phyloP scores from a whole-genome alignment of 2,113 vertebrate species.

The Atrichornis clamosus region DNA sequence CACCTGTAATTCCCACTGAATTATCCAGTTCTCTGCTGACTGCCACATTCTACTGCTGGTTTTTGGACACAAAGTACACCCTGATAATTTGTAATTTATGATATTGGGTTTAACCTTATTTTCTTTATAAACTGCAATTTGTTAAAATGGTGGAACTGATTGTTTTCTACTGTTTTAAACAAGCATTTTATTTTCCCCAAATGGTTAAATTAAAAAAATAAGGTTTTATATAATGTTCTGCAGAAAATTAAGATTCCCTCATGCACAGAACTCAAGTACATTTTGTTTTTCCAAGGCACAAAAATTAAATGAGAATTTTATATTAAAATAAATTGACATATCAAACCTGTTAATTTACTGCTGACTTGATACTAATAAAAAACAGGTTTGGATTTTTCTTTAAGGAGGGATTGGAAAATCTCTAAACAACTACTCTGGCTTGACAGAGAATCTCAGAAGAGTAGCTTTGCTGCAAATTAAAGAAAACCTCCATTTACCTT shows the following conservation, averaged over 20 bases:
- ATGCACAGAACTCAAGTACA: background rate
- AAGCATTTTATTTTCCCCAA: background rate
- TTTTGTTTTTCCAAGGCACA: background rate
- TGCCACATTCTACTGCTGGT: rapidly evolving
- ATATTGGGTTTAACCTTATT: background rate
- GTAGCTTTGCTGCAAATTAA: background rate
- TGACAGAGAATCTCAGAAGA: background rate
- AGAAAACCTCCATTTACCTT: background rate
- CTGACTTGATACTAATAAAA: background rate
- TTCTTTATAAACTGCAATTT: background rate
- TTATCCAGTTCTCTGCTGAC: background rate
- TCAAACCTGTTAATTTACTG: background rate
- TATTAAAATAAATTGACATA: background rate
- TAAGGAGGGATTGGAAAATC: background rate
- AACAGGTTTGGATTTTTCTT: background rate
- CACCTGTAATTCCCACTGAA: background rate
- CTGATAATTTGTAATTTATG: background rate
- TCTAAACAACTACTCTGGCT: background rate
- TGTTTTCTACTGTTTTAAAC: background rate
- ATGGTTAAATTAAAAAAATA: background rate
- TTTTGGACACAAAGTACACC: background rate
- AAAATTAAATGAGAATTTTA: background rate
- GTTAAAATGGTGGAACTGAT: background rate
- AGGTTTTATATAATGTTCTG: background rate
- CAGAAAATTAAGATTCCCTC: background rate